Evolutionary conservation across 2,888 invertebrate genomes (phyloP), one percentile per base, ranked within the genome.

Genomic region (Lasiommata megera): DNA sequence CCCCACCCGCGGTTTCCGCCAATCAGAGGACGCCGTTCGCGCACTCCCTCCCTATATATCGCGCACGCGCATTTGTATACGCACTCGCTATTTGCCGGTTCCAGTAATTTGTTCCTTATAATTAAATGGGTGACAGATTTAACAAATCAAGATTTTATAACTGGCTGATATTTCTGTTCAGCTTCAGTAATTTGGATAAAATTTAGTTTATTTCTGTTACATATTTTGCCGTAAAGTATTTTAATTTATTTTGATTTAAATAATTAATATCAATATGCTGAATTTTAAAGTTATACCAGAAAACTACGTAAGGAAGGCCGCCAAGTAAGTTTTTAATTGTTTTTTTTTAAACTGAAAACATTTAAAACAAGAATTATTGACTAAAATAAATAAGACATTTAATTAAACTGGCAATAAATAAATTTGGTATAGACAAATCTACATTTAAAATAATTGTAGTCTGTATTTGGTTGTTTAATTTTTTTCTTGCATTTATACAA

Each of bases 121-220:
- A 81, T 85, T 88, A 88, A 90, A 90, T 90, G 90, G 90, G 88
- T 85, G 79, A 82, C 78, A 88, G 77, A 82, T 76, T 84, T 69
- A 84, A 82, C 67, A 76, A 77, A 74, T 86, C 82, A 61, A 82
- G 78, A 75, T 86, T 81, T 67, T 86, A 88, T 84, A 77, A 85
- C 85, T 81, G 91, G 92, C 73, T 93, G 74, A 87, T 92, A 84
- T 83, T 89, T 74, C 68, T 92, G 69, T 86, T 88, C 76, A 84
- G 92, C 74, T 88, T 92, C 82, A 88, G 92, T 88, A 84, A 92
- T 91, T 80, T 82, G 29, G 80, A 82, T 67, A 73, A 78, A 73
- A 80, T 82, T 76, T 84, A 82, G 72, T 50, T 52, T 31, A 53
- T 36, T 54, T 53, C 40, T 29, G 56, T 58, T 40, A 17, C 34